Evolutionary conservation across 2,113 vertebrate species (phyloP).

Genomic region (Acinonyx jubatus): DNA sequence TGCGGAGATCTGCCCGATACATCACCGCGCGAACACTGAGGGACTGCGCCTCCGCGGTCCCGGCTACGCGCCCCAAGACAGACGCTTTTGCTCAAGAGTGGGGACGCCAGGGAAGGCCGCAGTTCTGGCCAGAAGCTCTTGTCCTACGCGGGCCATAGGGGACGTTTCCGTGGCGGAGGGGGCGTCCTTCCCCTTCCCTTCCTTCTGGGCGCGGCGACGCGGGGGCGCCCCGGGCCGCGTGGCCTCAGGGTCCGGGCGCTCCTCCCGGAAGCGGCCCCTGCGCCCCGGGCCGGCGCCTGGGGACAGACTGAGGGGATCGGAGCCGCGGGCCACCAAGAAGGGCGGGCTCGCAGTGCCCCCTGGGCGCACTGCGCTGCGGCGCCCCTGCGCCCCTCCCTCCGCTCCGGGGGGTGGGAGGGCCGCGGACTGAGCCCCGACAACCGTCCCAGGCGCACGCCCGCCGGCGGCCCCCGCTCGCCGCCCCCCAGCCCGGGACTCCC

Average conservation of each 20-base stretch:
- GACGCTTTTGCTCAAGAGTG: too few species aligned
- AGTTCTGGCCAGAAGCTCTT: not conserved
- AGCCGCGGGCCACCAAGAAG: not conserved
- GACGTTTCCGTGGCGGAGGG: not conserved
- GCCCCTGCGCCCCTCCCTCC: not conserved
- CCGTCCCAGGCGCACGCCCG: rapidly evolving
- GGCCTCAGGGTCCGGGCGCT: not conserved
- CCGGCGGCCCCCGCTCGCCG: not conserved
- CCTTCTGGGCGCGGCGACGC: not conserved
- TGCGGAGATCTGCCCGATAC: rapidly evolving
- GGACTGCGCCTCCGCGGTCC: rapidly evolving
- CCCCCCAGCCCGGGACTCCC: not conserved
- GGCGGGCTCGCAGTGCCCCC: not conserved
- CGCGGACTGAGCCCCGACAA: rapidly evolving
- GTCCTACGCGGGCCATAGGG: rapidly evolving
- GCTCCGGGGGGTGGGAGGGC: not conserved
- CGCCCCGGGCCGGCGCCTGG: not conserved
- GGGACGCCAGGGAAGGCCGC: not conserved
- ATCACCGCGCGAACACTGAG: not conserved
- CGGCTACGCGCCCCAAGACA: not conserved
- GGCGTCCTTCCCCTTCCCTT: not conserved
- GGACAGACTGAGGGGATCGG: not conserved
- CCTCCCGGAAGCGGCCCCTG: not conserved
- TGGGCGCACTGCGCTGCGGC: not conserved
- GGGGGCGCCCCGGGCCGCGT: too few species aligned